Conservation (phyloP, 2,888 invertebrate species). For the Archips xylosteana region DNA sequence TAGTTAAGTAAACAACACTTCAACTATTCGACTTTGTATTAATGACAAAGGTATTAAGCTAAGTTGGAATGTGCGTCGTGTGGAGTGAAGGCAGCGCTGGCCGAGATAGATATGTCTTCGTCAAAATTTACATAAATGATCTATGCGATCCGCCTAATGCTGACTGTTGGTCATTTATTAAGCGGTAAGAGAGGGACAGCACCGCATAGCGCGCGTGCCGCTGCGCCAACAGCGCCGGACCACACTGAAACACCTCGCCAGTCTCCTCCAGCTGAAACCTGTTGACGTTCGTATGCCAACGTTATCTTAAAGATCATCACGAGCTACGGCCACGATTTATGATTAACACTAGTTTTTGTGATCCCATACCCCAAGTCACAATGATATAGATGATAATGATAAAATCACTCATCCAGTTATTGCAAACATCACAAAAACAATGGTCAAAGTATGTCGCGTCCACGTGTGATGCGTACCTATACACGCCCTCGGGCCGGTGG, state of each 20-base stretch:
- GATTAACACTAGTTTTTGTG: background rate
- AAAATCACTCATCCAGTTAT: constrained; percentile 3
- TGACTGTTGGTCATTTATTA: constrained; percentile 81
- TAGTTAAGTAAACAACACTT: constrained; percentile 43
- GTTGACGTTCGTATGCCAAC: constrained; percentile 70
- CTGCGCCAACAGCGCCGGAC: constrained; percentile 78
- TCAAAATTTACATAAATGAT: constrained; percentile 86
- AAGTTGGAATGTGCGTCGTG: constrained; percentile 79
- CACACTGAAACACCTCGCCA: constrained; percentile 70
- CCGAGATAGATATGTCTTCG: constrained; percentile 84
- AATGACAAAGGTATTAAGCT: constrained; percentile 65
- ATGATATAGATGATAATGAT: background rate
- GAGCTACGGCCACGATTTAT: constrained; percentile 16
- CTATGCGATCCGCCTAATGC: constrained; percentile 83
- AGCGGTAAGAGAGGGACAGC: constrained; percentile 66
- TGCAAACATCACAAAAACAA: constrained; percentile 31
- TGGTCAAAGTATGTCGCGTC: constrained; percentile 54
- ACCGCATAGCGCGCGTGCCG: constrained; percentile 82
- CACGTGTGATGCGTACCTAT: constrained; percentile 65
- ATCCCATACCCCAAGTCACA: background rate
- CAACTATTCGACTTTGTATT: constrained; percentile 65
- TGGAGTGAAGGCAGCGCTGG: constrained; percentile 74
- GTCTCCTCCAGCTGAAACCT: constrained; percentile 67
- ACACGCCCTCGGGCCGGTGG: constrained; percentile 63
- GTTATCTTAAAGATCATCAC: constrained; percentile 31